Percentiles rank a stretch among this genome's conserved stretches.
phyloP scores from a whole-genome alignment of 2,888 invertebrate species.

The Lithodes maja region DNA sequence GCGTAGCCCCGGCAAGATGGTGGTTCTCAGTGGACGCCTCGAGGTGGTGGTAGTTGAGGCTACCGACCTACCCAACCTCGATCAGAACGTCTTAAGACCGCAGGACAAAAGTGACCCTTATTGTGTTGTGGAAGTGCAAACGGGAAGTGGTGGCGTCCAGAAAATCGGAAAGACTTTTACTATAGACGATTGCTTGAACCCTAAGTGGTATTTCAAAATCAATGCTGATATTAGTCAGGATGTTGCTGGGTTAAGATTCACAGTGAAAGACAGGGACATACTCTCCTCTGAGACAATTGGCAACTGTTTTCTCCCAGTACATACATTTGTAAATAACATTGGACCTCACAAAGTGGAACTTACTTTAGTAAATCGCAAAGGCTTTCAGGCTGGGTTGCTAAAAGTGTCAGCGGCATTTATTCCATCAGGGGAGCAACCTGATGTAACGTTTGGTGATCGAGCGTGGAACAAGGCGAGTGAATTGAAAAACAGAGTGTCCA shows the following conservation, averaged over 20 bases:
- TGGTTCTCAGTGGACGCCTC: conserved; percentile 70
- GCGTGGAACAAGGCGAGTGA: conserved; percentile 58
- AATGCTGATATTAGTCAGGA: conserved; percentile 62
- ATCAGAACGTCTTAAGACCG: conserved; percentile 62
- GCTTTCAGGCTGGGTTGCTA: conserved; percentile 55
- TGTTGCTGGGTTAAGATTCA: conserved; percentile 64
- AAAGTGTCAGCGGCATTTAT: conserved; percentile 40
- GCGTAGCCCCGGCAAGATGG: conserved; percentile 64
- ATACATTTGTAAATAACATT: conserved; percentile 42
- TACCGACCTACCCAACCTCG: conserved; percentile 68
- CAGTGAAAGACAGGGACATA: conserved; percentile 66
- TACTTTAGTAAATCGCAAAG: conserved; percentile 52
- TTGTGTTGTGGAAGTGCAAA: conserved; percentile 65
- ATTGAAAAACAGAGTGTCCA: conserved; percentile 45
- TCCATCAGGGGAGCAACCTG: not conserved
- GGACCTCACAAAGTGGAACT: conserved; percentile 47
- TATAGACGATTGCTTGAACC: conserved; percentile 69
- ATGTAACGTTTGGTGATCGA: conserved; percentile 55
- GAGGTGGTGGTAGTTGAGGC: conserved; percentile 71
- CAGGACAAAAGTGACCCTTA: conserved; percentile 69
- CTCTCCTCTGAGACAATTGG: conserved; percentile 66
- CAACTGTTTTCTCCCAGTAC: conserved; percentile 55
- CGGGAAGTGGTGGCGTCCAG: conserved; percentile 53
- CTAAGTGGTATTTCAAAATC: conserved; percentile 69
- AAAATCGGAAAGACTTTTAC: conserved; percentile 68